Percentiles rank a stretch among this genome's conserved stretches.
These are phyloP conservation scores for Micromesistius poutassou DNA, from an alignment of 2,797 vertebrate genomes.

Conservation along the genomic window DNA sequence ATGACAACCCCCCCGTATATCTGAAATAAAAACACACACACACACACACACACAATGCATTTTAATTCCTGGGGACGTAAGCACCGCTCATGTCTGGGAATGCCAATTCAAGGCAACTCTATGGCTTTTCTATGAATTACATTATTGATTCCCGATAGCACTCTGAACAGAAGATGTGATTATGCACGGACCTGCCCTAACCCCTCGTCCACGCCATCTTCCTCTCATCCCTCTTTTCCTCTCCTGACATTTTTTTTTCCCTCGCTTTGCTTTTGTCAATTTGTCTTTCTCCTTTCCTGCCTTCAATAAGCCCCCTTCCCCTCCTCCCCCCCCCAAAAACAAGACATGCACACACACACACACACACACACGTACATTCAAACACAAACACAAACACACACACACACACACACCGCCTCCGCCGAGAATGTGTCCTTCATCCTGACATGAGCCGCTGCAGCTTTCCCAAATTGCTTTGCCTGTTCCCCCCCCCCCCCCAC, in stretches of 20 bases:
- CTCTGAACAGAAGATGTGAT: slow-evolving; percentile 87
- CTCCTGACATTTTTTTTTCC: slow-evolving; percentile 23
- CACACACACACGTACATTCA: not conserved
- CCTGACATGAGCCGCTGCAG: slow-evolving; percentile 12
- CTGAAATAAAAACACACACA: not conserved
- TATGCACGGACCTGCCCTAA: slow-evolving; percentile 78
- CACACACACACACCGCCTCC: not conserved
- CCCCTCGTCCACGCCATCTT: slow-evolving; percentile 33
- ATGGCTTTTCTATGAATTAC: slow-evolving; percentile 82
- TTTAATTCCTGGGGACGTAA: slow-evolving; percentile 66
- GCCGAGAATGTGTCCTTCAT: slow-evolving; percentile 39
- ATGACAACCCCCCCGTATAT: slow-evolving; percentile 41
- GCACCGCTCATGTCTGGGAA: slow-evolving; percentile 59
- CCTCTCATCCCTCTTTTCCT: slow-evolving; percentile 31
- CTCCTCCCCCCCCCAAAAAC: slow-evolving; percentile 9
- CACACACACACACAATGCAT: slow-evolving; percentile 16
- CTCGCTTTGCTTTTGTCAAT: slow-evolving; percentile 37
- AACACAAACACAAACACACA: not conserved
- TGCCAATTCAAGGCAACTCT: slow-evolving; percentile 63
- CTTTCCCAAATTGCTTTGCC: slow-evolving; percentile 23
- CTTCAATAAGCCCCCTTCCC: slow-evolving; percentile 21
- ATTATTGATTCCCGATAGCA: slow-evolving; percentile 86
- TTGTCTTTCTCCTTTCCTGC: slow-evolving; percentile 32
- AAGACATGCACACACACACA: too few relatives aligned
- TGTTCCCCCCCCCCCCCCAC: not conserved